Conservation (phyloP, 2,888 invertebrate genomes). For the Acrocera orbiculus region DNA sequence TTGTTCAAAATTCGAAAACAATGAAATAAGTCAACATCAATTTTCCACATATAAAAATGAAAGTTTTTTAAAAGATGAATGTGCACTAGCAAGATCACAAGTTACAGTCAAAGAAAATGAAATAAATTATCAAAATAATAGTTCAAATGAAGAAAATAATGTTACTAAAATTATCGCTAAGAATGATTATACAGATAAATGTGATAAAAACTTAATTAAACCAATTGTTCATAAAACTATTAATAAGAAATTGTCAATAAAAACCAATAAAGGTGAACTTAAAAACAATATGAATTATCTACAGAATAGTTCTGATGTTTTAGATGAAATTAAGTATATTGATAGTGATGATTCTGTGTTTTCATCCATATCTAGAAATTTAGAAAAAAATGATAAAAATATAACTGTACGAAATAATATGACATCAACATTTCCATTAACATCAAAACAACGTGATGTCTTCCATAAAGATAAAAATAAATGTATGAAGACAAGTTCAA, state of each 20-base stretch:
- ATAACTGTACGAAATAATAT: no score
- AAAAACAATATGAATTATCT: constrained; percentile 12
- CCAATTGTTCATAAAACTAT: constrained; percentile 14
- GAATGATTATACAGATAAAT: constrained; percentile 5
- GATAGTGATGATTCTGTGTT: constrained; percentile 15
- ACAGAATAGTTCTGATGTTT: constrained; percentile 8
- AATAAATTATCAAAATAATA: constrained; percentile 7
- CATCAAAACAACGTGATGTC: constrained; percentile 11
- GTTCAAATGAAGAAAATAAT: constrained; percentile 7
- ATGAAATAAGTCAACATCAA: background rate
- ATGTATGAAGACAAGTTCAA: constrained; percentile 4
- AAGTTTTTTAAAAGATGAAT: constrained; percentile 27
- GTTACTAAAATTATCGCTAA: constrained; percentile 4
- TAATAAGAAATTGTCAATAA: constrained; percentile 8
- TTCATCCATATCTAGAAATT: no score
- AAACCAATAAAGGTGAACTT: no score
- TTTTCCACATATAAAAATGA: constrained; percentile 23
- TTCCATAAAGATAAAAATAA: constrained; percentile 8
- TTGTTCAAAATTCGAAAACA: no score
- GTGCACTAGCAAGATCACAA: constrained; percentile 28
- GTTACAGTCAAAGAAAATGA: no score
- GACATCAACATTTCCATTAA: constrained; percentile 11
- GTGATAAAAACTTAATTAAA: constrained; percentile 9
- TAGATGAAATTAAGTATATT: constrained; percentile 17
- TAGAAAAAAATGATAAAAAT: no score